Evolutionary conservation across 64 coral and sea anemone species (phyloP).

Genomic region (Pachyseris speciosa): DNA sequence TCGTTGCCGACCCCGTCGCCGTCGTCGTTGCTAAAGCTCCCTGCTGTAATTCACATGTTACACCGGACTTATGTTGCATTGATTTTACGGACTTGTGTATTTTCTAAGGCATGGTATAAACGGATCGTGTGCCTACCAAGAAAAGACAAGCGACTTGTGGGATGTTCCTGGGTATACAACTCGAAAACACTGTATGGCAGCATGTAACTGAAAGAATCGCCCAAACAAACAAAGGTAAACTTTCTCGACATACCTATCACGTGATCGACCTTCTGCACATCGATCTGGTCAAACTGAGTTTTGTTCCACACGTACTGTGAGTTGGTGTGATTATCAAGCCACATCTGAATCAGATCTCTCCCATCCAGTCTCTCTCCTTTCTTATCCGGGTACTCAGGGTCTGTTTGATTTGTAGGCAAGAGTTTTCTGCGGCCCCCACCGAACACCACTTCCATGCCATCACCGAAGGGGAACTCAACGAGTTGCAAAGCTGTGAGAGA

Average conservation of each 20-base stretch:
- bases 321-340: slow-evolving; percentile 55
- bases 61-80: too few species aligned
- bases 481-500: slow-evolving; percentile 86
- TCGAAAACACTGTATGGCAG: too few species aligned
- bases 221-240: too few species aligned
- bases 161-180: too few species aligned
- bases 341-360: slow-evolving; percentile 86
- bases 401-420: slow-evolving; percentile 69
- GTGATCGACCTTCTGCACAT: slow-evolving; percentile 67
- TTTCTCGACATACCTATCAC: slow-evolving; percentile 80
- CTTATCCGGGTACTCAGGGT: slow-evolving; percentile 63
- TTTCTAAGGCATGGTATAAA: too few species aligned
- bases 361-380: slow-evolving; percentile 70
- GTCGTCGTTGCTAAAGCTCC: too few species aligned
- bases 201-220: too few species aligned
- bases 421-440: slow-evolving; percentile 78
- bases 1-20: too few species aligned
- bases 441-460: slow-evolving; percentile 90
- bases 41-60: too few species aligned
- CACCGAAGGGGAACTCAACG: slow-evolving; percentile 76
- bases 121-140: too few species aligned
- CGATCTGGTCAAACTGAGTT: slow-evolving; percentile 74
- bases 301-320: slow-evolving; percentile 90
- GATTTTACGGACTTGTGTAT: too few species aligned
- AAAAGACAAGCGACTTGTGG: too few species aligned